Evolutionary conservation across 2,888 invertebrate genomes (phyloP), one percentile per base, ranked within the genome.

Genomic region (Cantharis lateralis): DNA sequence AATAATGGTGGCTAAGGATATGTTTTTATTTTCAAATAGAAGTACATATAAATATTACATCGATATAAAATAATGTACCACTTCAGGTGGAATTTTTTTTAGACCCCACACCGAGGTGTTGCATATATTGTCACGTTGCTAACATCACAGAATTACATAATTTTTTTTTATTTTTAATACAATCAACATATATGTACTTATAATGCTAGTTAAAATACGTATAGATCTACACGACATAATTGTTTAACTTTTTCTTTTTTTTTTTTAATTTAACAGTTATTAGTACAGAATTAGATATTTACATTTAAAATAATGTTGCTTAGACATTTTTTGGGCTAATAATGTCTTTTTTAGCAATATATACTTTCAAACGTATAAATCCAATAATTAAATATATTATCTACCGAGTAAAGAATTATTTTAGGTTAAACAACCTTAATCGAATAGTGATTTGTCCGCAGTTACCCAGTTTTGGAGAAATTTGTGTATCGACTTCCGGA

Each of bases 41-140:
- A 68, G 71, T 85, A 79, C 79, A 86, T 86, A 86, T 83, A 86
- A 86, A 86, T 85, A 84, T 85, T 84, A 86, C 84, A 78, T 74
- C 70, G 69, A 85, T 85, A 85, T 82, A 85, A 86, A 86, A 85
- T 85, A 85, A 84, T 83, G 81, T 72, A 15, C 77, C 79, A 79
- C 72, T 62, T 26, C 66, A 71, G 70, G 75, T 74, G 69, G 72
- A 77, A 80, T 77, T 75, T 79, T 81, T n/a, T 76, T 81, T 82
- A 83, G 83, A 83, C 83, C 83, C 83, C 83, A 83, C 80, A 82
- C 81, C 79, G 74, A 83, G 82, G 82, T 83, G 82, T 82, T 83
- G 72, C 82, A 18, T 66, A 82, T 86, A 86, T 86, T 86, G 85
- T 85, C 85, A 84, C 81, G 82, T 83, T 85, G 83, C 83, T 81